Conservation (phyloP, 2,888 invertebrate species). For the Lordiphosa andalusiaca region DNA sequence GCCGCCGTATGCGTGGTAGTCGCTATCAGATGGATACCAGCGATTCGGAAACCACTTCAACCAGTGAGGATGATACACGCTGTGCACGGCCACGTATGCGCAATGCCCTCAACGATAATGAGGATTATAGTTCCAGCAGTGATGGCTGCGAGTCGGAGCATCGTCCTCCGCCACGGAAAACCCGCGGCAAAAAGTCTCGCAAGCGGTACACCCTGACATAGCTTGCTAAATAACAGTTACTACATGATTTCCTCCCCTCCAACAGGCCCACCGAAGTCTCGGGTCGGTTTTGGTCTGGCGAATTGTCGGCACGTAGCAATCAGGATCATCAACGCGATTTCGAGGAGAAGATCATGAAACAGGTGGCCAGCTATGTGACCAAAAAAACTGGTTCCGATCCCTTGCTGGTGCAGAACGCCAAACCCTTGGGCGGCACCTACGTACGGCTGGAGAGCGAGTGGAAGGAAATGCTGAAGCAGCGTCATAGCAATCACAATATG, state of each 20-base stretch:
- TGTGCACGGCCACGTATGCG: constrained; percentile 44
- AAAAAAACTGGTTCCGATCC: constrained; percentile 78
- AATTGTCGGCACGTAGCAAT: constrained; percentile 90
- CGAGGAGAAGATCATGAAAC: constrained; percentile 87
- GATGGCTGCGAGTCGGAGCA: constrained; percentile 80
- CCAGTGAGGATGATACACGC: constrained; percentile 63
- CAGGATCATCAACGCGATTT: constrained; percentile 92
- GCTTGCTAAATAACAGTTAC: too few relatives aligned
- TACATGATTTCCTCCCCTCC: neutral
- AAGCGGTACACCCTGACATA: constrained; percentile 38
- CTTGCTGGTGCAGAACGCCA: constrained; percentile 53
- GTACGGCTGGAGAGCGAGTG: constrained; percentile 88
- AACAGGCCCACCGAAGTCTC: constrained; percentile 74
- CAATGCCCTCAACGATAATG: constrained; percentile 36
- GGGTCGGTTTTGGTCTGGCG: constrained; percentile 87
- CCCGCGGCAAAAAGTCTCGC: constrained; percentile 56
- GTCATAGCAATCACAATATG: constrained; percentile 56
- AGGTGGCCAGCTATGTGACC: constrained; percentile 77
- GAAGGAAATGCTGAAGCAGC: constrained; percentile 83
- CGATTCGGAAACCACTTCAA: constrained; percentile 76
- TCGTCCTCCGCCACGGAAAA: constrained; percentile 56
- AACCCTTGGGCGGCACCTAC: constrained; percentile 85
- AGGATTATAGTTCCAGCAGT: constrained; percentile 76
- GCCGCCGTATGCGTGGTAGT: constrained; percentile 49
- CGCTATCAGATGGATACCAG: constrained; percentile 73